phyloP scores from a whole-genome alignment of 2,797 vertebrate species.

The Poeciliopsis paucimaculata region DNA sequence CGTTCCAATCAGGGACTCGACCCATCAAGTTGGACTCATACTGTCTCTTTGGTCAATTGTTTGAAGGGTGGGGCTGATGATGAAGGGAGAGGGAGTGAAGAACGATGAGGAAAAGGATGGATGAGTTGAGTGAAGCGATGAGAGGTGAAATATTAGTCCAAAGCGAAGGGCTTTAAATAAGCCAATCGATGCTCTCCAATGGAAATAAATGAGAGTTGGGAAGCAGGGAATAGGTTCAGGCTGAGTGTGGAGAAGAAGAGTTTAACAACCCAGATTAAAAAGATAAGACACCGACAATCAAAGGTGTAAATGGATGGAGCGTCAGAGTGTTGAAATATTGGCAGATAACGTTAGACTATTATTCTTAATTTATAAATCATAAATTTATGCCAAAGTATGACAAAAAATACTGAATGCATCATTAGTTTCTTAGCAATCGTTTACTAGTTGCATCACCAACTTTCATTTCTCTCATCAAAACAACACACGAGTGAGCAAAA shows the following conservation, averaged over 20 bases:
- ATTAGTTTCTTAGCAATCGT: background rate
- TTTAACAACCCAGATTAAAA: conserved; percentile 31
- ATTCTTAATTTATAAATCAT: background rate
- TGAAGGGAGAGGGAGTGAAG: conserved; percentile 35
- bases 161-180: conserved; percentile 59
- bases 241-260: conserved; percentile 30
- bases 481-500: background rate
- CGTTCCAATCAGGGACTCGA: conserved; percentile 35
- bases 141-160: conserved; percentile 71
- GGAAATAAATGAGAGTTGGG: conserved; percentile 74
- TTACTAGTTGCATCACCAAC: background rate
- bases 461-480: background rate
- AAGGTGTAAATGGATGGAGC: conserved; percentile 7
- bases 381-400: background rate
- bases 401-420: background rate
- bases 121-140: conserved; percentile 30
- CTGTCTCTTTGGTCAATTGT: conserved; percentile 39
- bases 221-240: conserved; percentile 52
- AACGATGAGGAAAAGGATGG: conserved; percentile 34
- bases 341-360: background rate
- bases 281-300: conserved; percentile 27
- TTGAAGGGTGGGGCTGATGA: conserved; percentile 53
- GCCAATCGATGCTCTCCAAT: conserved; percentile 71
- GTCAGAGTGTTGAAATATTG: background rate
- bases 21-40: conserved; percentile 36